These are phyloP conservation scores for Eumacrocentrus americanus DNA, from an alignment of 2,888 invertebrate genomes.

Conservation along the genomic window DNA sequence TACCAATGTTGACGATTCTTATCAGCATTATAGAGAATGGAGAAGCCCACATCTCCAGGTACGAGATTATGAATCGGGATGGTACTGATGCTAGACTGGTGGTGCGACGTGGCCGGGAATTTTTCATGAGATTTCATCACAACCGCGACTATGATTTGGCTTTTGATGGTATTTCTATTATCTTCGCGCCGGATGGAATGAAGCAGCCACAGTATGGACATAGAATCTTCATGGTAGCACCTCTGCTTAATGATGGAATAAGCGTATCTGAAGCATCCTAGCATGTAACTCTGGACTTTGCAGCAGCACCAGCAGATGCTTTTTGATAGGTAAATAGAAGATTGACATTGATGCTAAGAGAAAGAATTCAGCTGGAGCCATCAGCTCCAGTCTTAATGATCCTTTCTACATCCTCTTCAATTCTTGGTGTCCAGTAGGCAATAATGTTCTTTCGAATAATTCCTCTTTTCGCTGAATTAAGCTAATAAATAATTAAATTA, in stretches of 20 bases:
- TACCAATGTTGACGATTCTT: slow-evolving; percentile 70
- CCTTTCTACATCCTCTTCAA: slow-evolving; percentile 86
- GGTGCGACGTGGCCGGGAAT: slow-evolving; percentile 82
- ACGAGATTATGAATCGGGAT: slow-evolving; percentile 73
- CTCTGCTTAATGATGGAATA: slow-evolving; percentile 71
- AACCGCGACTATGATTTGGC: slow-evolving; percentile 76
- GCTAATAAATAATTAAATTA: neutral
- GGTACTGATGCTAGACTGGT: slow-evolving; percentile 70
- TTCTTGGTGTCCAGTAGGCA: slow-evolving; percentile 81
- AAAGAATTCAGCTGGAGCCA: slow-evolving; percentile 70
- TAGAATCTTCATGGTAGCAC: slow-evolving; percentile 78
- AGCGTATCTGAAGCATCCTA: slow-evolving; percentile 71
- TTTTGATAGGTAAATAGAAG: slow-evolving; percentile 82
- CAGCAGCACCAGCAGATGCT: slow-evolving; percentile 75
- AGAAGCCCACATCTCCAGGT: slow-evolving; percentile 77
- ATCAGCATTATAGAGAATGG: slow-evolving; percentile 77
- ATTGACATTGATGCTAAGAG: slow-evolving; percentile 82
- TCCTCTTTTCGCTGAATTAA: neutral
- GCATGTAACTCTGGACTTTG: slow-evolving; percentile 75
- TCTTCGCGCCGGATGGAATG: slow-evolving; percentile 81
- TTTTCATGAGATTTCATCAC: slow-evolving; percentile 74
- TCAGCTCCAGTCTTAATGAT: slow-evolving; percentile 77
- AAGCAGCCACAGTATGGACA: slow-evolving; percentile 80
- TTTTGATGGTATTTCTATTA: slow-evolving; percentile 81
- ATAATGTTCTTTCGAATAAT: neutral